Percentiles rank a stretch among this genome's conserved stretches.
These are phyloP conservation scores for Thermophis baileyi DNA, from an alignment of 2,113 vertebrate species.

Conservation along the genomic window DNA sequence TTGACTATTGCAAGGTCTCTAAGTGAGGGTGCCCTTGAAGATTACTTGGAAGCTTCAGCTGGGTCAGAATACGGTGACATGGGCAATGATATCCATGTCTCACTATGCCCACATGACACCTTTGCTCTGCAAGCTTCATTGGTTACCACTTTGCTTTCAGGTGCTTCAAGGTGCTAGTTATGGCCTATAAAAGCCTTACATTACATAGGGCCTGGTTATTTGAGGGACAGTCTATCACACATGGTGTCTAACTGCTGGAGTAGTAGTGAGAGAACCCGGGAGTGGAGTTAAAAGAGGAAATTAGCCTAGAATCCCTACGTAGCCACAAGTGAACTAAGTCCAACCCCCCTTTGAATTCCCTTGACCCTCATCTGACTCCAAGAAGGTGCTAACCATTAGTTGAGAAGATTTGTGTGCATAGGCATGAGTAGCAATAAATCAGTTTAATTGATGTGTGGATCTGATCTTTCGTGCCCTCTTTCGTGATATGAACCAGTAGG, in stretches of 20 bases:
- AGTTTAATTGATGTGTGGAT: background rate
- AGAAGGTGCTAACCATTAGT: background rate
- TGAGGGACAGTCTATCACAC: background rate
- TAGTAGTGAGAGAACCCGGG: background rate
- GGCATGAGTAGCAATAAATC: background rate
- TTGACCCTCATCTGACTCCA: background rate
- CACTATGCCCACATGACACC: background rate
- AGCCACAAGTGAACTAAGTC: background rate
- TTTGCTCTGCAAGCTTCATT: background rate
- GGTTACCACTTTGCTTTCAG: background rate
- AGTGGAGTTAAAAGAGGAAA: background rate
- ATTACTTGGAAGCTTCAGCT: background rate
- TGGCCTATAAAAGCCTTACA: background rate
- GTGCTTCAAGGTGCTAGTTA: background rate
- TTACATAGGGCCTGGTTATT: background rate
- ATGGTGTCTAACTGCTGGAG: background rate
- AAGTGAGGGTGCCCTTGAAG: background rate
- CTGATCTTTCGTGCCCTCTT: background rate
- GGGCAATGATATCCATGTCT: background rate
- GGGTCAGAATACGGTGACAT: background rate
- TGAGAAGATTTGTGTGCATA: background rate
- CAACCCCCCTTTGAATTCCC: background rate
- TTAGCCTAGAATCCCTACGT: background rate
- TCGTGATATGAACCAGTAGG: background rate
- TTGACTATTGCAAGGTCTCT: background rate